Conservation (phyloP, 1,140 invertebrate species). For the Zophobas atratus region DNA sequence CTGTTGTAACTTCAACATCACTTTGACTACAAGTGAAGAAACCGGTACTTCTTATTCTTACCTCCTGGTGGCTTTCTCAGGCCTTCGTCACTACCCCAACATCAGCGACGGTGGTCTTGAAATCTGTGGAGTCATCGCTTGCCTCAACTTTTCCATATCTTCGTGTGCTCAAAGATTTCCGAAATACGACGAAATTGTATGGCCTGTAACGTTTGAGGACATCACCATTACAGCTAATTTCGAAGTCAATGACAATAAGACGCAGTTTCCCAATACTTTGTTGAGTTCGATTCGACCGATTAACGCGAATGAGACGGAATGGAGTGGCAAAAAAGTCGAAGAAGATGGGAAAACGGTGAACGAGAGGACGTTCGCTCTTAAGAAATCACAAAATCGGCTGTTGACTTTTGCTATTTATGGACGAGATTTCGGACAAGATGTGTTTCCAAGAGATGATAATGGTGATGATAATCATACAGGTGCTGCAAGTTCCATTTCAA, state of each 20-base stretch:
- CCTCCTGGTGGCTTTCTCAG: too few species aligned
- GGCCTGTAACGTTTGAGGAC: constrained; percentile 34
- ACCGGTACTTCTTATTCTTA: too few species aligned
- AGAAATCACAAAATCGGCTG: constrained; percentile 4
- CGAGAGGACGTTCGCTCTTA: background rate
- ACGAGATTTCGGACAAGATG: constrained; percentile 54
- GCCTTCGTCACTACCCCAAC: too few species aligned
- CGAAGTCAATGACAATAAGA: constrained; percentile 1
- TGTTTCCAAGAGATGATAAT: constrained; percentile 1
- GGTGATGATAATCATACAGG: background rate
- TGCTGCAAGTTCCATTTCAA: too few species aligned
- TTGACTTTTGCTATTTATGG: constrained; percentile 32
- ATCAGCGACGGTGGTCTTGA: constrained; percentile 67
- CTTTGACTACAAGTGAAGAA: too few species aligned
- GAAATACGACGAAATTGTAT: constrained; percentile 13
- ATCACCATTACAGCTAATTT: constrained; percentile 21
- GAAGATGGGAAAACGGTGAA: background rate
- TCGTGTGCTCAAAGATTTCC: constrained; percentile 65
- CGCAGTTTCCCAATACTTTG: constrained; percentile 34
- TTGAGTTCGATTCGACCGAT: constrained; percentile 40
- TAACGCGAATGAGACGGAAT: background rate
- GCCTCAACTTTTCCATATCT: constrained; percentile 65
- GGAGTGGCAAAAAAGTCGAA: background rate
- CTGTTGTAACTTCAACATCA: too few species aligned
- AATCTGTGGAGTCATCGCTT: constrained; percentile 70